Conservation (phyloP, 2,113 vertebrate genomes). For the Brienomyrus brachyistius region DNA sequence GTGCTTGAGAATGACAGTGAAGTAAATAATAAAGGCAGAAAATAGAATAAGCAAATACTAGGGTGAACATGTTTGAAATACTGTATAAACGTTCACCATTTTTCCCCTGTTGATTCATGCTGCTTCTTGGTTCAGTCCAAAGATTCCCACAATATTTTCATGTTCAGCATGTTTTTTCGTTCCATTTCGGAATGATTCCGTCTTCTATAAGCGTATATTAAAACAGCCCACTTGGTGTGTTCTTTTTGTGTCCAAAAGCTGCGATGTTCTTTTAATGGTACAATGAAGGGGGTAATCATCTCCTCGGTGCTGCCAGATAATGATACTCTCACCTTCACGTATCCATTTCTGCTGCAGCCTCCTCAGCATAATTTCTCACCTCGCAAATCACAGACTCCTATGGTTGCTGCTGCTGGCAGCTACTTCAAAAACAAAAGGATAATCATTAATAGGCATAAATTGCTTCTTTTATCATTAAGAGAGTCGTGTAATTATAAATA, state of each 20-base stretch:
- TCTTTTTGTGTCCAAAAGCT: conserved; percentile 38
- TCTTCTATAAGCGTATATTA: conserved; percentile 33
- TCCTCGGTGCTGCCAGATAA: conserved; percentile 27
- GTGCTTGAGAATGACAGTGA: too few species aligned
- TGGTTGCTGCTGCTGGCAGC: background rate
- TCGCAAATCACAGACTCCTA: conserved; percentile 31
- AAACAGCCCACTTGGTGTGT: conserved; percentile 29
- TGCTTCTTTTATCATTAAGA: background rate
- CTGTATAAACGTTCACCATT: background rate
- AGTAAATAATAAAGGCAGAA: too few species aligned
- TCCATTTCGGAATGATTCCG: conserved; percentile 24
- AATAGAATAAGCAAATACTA: background rate
- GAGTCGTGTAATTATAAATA: background rate
- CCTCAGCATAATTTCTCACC: conserved; percentile 33
- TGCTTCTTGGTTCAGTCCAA: background rate
- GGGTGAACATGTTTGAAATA: background rate
- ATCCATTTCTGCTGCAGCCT: conserved; percentile 18
- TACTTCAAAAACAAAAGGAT: background rate
- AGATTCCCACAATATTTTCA: background rate
- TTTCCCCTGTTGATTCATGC: background rate
- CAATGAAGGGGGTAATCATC: conserved; percentile 38
- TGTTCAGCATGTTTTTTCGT: background rate
- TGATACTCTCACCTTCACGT: conserved; percentile 28
- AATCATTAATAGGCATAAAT: background rate
- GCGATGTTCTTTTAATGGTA: conserved; percentile 31